Percentiles rank a stretch among this genome's conserved stretches.
phyloP scores from a whole-genome alignment of 2,113 vertebrate species.

The Sciurus niger region DNA sequence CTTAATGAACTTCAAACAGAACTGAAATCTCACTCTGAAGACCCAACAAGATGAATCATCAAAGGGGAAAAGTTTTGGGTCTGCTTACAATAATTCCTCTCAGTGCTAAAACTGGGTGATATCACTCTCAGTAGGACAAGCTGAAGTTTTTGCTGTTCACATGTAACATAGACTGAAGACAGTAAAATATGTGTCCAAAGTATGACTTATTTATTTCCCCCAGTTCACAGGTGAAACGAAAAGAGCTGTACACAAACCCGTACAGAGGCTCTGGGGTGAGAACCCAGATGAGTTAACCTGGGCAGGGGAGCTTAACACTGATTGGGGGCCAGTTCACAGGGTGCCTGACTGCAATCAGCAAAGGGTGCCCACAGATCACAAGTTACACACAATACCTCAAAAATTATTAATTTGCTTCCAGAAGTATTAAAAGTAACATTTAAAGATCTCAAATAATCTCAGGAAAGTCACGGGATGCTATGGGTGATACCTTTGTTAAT shows the following conservation, averaged over 20 bases:
- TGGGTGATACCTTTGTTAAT: background rate
- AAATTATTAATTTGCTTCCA: background rate
- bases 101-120: background rate
- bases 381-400: background rate
- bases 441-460: background rate
- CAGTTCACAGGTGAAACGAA: background rate
- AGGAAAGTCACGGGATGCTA: background rate
- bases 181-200: background rate
- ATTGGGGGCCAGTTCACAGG: background rate
- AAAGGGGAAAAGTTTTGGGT: background rate
- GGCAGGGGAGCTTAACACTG: background rate
- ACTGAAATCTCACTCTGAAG: background rate
- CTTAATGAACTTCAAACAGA: background rate
- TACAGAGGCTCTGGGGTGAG: no score
- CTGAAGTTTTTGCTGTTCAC: background rate
- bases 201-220: background rate
- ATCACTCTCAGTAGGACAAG: background rate
- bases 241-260: background rate
- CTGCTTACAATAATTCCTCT: background rate
- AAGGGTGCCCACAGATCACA: background rate
- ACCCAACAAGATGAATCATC: background rate
- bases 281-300: rapidly evolving
- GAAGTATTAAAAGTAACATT: conserved; percentile 8
- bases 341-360: background rate
- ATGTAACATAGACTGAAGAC: background rate